Conservation (phyloP, 1,140 invertebrate genomes). For the Arion vulgaris region DNA sequence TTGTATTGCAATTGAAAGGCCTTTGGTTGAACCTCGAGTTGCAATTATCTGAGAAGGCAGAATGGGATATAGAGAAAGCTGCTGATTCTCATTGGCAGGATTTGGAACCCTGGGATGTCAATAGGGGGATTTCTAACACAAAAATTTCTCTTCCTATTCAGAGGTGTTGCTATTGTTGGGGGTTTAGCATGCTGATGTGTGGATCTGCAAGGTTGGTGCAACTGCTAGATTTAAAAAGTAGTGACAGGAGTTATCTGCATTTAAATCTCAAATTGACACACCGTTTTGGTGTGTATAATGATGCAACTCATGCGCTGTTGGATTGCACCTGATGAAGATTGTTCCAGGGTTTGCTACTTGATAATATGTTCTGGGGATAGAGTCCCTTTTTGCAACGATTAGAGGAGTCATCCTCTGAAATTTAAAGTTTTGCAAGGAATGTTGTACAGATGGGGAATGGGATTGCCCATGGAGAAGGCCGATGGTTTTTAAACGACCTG, state of each 20-base stretch:
- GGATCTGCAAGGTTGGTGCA: slow-evolving; percentile 87
- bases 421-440: slow-evolving; percentile 93
- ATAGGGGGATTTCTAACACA: slow-evolving; percentile 68
- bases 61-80: slow-evolving; percentile 96
- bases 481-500: no score
- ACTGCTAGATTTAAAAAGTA: slow-evolving; percentile 83
- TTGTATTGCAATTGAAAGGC: not conserved
- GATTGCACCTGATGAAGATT: slow-evolving; percentile 60
- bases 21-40: slow-evolving; percentile 74
- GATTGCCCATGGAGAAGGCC: slow-evolving; percentile 98
- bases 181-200: slow-evolving; percentile 97
- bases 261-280: slow-evolving; percentile 83
- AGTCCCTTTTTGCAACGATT: slow-evolving; percentile 92
- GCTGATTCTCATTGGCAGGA: slow-evolving; percentile 90
- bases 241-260: slow-evolving; percentile 82
- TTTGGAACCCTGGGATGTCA: slow-evolving; percentile 80
- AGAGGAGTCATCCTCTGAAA: slow-evolving; percentile 78
- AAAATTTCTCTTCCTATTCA: slow-evolving; percentile 82
- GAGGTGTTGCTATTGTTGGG: slow-evolving; percentile 94
- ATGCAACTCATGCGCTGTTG: slow-evolving; percentile 92
- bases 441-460: slow-evolving; percentile 88
- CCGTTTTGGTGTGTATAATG: slow-evolving; percentile 97
- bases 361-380: slow-evolving; percentile 88
- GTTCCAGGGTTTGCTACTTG: slow-evolving; percentile 80
- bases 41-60: slow-evolving; percentile 95